Percentiles rank a stretch among this genome's conserved stretches.
These are phyloP conservation scores for Oligia fasciuncula DNA, from an alignment of 2,888 invertebrate species.

Conservation along the genomic window DNA sequence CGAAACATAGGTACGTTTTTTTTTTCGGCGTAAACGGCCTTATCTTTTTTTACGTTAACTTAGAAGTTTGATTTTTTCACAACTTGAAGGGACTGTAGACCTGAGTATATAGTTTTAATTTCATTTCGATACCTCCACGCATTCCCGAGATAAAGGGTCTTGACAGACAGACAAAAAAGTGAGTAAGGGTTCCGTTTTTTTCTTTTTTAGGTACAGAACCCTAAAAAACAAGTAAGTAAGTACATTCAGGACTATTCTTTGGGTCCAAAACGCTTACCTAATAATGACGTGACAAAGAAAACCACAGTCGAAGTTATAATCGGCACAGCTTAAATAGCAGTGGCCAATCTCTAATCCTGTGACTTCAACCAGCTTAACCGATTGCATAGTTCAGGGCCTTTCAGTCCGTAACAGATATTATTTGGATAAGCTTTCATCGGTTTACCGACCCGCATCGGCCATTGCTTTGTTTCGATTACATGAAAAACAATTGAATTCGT, in stretches of 20 bases:
- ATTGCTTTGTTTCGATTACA: conserved; percentile 2
- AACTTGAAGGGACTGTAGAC: too few relatives aligned
- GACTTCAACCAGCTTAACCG: conserved; percentile 40
- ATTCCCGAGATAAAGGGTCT: too few relatives aligned
- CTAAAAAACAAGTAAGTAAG: background rate
- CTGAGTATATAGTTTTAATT: too few relatives aligned
- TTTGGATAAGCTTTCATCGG: conserved; percentile 21
- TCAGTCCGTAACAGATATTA: conserved; percentile 27
- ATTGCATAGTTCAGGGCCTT: conserved; percentile 29
- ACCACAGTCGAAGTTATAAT: conserved; percentile 45
- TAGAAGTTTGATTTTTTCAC: too few relatives aligned
- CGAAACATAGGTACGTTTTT: too few relatives aligned
- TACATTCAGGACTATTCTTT: background rate
- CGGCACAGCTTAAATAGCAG: conserved; percentile 35
- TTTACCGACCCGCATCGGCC: conserved; percentile 12
- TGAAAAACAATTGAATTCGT: background rate
- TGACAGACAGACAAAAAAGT: too few relatives aligned
- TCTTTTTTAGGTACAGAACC: too few relatives aligned
- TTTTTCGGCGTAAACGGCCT: too few relatives aligned
- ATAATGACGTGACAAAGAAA: conserved; percentile 12
- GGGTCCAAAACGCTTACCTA: conserved; percentile 3
- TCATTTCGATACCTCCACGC: too few relatives aligned
- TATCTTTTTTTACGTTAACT: too few relatives aligned
- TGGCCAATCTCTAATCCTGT: conserved; percentile 24
- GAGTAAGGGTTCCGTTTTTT: too few relatives aligned